Evolutionary conservation across 2,113 vertebrate species (phyloP).

Genomic region (Alosa alosa): DNA sequence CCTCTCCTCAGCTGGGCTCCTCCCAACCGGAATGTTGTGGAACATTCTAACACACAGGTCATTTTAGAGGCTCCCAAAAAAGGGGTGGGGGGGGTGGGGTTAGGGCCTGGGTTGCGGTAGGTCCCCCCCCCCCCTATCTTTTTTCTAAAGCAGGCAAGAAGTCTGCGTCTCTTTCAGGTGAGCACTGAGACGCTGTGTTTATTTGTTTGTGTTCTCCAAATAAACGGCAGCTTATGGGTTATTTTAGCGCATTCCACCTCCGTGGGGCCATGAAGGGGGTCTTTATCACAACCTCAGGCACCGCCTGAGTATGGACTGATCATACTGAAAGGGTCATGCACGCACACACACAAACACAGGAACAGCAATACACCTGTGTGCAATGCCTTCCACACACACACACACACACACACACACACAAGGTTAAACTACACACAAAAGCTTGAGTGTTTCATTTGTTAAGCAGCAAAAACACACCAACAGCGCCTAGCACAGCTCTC

Average conservation of each 20-base stretch:
- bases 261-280: conserved; percentile 26
- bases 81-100: background rate
- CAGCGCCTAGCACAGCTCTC: background rate
- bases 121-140: background rate
- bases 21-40: conserved; percentile 7
- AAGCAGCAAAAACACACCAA: background rate
- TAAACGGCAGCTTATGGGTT: conserved; percentile 23
- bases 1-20: background rate
- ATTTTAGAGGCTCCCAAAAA: background rate
- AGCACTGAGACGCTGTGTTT: conserved; percentile 23
- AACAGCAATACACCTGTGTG: background rate
- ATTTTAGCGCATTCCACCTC: conserved; percentile 43
- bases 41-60: conserved; percentile 13
- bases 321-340: background rate
- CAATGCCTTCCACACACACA: background rate
- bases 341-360: conserved; percentile 20
- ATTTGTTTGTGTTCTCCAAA: conserved; percentile 27
- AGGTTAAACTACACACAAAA: background rate
- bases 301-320: background rate
- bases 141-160: background rate
- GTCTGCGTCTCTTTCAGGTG: conserved; percentile 17
- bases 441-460: background rate
- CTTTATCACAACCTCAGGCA: conserved; percentile 39
- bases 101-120: background rate
- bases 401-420: background rate